These are phyloP conservation scores for Balaeniceps rex DNA, from an alignment of 2,113 vertebrate genomes.

Conservation along the genomic window DNA sequence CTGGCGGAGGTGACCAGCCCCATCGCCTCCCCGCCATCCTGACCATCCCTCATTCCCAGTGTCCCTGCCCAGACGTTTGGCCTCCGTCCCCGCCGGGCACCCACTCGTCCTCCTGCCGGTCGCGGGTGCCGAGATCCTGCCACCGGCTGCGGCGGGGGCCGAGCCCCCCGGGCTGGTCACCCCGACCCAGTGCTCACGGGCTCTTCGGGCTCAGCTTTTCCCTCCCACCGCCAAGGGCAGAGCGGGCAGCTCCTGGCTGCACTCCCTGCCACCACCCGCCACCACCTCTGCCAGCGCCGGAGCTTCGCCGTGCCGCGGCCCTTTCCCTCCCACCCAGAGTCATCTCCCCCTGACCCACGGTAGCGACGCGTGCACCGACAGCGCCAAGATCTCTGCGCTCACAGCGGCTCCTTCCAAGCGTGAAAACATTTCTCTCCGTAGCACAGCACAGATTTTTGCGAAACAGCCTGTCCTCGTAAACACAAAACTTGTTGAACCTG, in stretches of 20 bases:
- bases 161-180: background rate
- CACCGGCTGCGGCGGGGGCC: background rate
- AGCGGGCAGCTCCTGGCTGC: background rate
- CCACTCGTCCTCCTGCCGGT: background rate
- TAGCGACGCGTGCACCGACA: no score
- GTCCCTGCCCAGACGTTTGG: background rate
- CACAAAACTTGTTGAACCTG: background rate
- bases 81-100: background rate
- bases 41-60: background rate
- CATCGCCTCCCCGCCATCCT: background rate
- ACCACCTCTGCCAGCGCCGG: no score
- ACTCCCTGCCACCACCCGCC: background rate
- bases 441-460: accelerated
- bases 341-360: accelerated
- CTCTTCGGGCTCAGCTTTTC: background rate
- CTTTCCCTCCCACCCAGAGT: background rate
- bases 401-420: background rate
- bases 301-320: background rate
- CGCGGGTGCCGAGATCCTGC: background rate
- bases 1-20: accelerated
- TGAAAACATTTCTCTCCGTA: background rate
- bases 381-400: background rate
- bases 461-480: background rate
- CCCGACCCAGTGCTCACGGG: background rate
- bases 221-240: background rate